phyloP scores from a whole-genome alignment of 2,888 invertebrate species.

The Muscina levida region DNA sequence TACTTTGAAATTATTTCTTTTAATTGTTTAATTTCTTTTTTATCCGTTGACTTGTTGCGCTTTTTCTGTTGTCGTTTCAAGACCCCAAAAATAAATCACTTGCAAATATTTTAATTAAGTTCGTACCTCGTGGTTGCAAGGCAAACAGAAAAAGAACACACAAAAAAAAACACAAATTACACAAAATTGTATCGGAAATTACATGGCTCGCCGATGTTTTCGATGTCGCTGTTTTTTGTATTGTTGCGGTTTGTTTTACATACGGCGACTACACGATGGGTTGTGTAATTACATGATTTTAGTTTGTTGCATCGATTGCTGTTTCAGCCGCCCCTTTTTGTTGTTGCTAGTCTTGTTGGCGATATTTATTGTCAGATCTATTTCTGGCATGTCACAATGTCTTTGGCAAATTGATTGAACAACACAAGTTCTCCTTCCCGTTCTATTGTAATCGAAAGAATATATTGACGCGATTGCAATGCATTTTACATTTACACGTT shows the following conservation, averaged over 20 bases:
- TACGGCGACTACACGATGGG: slow-evolving; percentile 26
- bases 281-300: slow-evolving; percentile 41
- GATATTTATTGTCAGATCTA: slow-evolving; percentile 45
- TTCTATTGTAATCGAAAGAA: slow-evolving; percentile 15
- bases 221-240: neutral
- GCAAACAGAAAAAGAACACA: no score
- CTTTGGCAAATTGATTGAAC: slow-evolving; percentile 68
- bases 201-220: slow-evolving; percentile 44
- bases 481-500: neutral
- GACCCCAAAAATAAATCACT: slow-evolving; percentile 64
- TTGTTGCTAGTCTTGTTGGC: slow-evolving; percentile 41
- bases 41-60: neutral
- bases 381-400: slow-evolving; percentile 66
- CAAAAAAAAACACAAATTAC: neutral
- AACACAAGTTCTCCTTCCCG: slow-evolving; percentile 60
- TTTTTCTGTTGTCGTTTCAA: slow-evolving; percentile 30
- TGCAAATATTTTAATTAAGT: slow-evolving; percentile 66
- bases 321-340: neutral
- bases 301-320: slow-evolving; percentile 25
- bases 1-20: neutral
- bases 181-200: slow-evolving; percentile 61
- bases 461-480: neutral
- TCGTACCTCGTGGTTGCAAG: slow-evolving; percentile 40
- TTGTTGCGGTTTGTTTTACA: slow-evolving; percentile 37
- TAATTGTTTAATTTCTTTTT: neutral